These are phyloP conservation scores for Ctenicera cuprea DNA, from an alignment of 2,888 invertebrate genomes.

Conservation along the genomic window DNA sequence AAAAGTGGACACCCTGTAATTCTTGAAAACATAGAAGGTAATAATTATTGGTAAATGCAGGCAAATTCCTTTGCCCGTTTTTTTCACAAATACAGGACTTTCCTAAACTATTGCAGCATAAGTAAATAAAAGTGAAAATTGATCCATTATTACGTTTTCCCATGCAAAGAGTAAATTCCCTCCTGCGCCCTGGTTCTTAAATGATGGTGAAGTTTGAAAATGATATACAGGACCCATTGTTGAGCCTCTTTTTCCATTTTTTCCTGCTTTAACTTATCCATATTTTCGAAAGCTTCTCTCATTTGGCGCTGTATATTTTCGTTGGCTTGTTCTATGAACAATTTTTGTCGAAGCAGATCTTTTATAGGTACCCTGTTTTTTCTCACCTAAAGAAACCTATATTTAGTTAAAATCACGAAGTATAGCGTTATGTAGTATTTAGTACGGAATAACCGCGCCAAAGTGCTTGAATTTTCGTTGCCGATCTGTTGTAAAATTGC, in stretches of 20 bases:
- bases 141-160: too few relatives aligned
- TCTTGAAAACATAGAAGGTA: too few relatives aligned
- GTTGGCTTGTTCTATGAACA: conserved; percentile 54
- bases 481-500: conserved; percentile 61
- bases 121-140: too few relatives aligned
- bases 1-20: too few relatives aligned
- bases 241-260: conserved; percentile 60
- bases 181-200: conserved; percentile 63
- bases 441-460: conserved; percentile 67
- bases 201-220: conserved; percentile 70
- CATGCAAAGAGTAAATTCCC: conserved; percentile 65
- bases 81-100: too few relatives aligned
- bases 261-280: conserved; percentile 49
- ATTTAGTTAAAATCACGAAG: not conserved
- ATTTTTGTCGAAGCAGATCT: conserved; percentile 40
- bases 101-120: too few relatives aligned
- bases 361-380: conserved; percentile 43
- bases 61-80: too few relatives aligned
- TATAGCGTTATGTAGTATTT: too few relatives aligned
- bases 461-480: conserved; percentile 67
- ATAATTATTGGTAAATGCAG: too few relatives aligned
- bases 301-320: conserved; percentile 53
- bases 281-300: conserved; percentile 48
- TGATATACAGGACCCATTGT: conserved; percentile 63
- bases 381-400: conserved; percentile 29